A percentile compares a stretch with the other conserved stretches of the same genome.
Evolutionary conservation across 2,113 vertebrate genomes (phyloP).

Genomic region (Peucedramus taeniatus): DNA sequence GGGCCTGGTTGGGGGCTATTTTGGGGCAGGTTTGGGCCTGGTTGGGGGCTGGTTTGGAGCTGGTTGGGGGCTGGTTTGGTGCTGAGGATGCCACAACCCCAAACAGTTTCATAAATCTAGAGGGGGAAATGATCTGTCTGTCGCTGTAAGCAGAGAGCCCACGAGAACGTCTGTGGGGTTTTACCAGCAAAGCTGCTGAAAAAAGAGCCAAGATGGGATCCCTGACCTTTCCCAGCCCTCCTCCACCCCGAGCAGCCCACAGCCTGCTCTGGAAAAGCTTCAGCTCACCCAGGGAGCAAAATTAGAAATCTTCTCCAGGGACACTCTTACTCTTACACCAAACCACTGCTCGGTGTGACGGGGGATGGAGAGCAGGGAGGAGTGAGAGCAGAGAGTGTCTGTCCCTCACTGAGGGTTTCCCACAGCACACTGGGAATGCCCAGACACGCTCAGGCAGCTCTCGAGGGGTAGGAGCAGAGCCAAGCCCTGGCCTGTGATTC

Average conservation of each 20-base stretch:
- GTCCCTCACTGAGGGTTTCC: background rate
- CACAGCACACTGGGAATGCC: background rate
- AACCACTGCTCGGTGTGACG: background rate
- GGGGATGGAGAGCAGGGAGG: background rate
- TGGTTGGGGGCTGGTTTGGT: too few species aligned
- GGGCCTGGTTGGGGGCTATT: too few species aligned
- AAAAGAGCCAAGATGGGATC: background rate
- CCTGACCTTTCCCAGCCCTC: slow-evolving; percentile 55
- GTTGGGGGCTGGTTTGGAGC: too few species aligned
- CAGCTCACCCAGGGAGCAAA: slow-evolving; percentile 17
- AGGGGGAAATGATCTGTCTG: background rate
- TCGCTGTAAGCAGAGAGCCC: background rate
- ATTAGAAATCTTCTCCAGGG: slow-evolving; percentile 32
- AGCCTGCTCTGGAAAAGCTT: background rate
- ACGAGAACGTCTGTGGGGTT: background rate
- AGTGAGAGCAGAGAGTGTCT: background rate
- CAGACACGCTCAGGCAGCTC: background rate
- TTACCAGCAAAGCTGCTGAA: background rate
- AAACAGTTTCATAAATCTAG: background rate
- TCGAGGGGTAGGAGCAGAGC: background rate
- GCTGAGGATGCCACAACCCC: background rate
- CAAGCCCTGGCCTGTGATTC: background rate
- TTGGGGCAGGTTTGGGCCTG: too few species aligned
- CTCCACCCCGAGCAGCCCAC: background rate
- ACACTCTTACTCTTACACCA: background rate